phyloP scores from a whole-genome alignment of 2,888 invertebrate genomes.

The Heliconius erato region DNA sequence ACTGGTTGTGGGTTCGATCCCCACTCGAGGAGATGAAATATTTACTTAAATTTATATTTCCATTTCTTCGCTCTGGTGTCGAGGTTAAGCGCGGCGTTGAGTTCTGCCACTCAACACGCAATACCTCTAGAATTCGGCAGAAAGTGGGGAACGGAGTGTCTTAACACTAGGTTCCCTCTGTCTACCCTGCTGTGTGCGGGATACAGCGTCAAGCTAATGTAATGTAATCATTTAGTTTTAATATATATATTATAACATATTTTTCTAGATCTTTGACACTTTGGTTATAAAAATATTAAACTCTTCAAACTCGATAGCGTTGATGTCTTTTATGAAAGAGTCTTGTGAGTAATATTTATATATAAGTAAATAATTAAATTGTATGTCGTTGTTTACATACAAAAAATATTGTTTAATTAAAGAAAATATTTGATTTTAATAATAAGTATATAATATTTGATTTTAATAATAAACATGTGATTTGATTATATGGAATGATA shows the following conservation, averaged over 20 bases:
- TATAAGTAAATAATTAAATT: background rate
- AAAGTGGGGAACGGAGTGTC: background rate
- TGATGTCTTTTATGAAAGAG: conserved; percentile 73
- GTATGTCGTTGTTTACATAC: too few species aligned
- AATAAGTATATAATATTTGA: too few species aligned
- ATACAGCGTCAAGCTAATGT: background rate
- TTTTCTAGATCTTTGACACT: too few species aligned
- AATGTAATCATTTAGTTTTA: too few species aligned
- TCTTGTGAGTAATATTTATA: background rate
- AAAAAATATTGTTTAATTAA: too few species aligned
- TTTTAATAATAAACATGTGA: too few species aligned
- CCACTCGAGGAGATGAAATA: background rate
- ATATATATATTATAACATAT: too few species aligned
- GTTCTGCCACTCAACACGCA: background rate
- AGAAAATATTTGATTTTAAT: too few species aligned
- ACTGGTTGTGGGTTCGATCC: background rate
- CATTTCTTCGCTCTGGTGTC: too few species aligned
- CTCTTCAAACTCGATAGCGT: conserved; percentile 55
- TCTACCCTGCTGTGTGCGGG: background rate
- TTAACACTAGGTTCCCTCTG: background rate
- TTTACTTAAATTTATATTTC: too few species aligned
- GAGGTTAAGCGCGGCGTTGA: background rate
- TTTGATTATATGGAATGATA: too few species aligned
- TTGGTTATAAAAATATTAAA: conserved; percentile 22
- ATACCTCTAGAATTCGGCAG: background rate